Percentiles rank a stretch among this genome's conserved stretches.
These are phyloP conservation scores for Rhynchonycteris naso DNA, from an alignment of 2,797 vertebrate species.

Conservation along the genomic window DNA sequence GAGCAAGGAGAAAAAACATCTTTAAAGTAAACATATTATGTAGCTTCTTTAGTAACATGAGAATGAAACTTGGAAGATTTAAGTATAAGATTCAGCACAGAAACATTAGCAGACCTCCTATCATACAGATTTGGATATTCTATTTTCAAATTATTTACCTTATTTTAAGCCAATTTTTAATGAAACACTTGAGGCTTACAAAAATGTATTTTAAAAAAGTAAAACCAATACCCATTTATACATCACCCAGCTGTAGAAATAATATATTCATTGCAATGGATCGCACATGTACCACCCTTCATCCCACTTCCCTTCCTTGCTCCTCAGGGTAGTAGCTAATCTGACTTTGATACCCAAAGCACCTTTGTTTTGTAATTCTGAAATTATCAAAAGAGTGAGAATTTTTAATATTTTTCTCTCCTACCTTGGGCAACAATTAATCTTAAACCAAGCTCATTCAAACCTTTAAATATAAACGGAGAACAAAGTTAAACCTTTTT, in stretches of 20 bases:
- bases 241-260: neutral
- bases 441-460: neutral
- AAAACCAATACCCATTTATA: neutral
- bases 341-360: neutral
- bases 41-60: constrained; percentile 19
- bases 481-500: neutral
- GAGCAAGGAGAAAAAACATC: neutral
- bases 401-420: neutral
- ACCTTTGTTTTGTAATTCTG: constrained; percentile 23
- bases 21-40: constrained; percentile 3
- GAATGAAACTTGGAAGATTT: constrained; percentile 11
- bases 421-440: neutral
- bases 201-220: neutral
- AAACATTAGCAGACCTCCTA: neutral
- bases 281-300: neutral
- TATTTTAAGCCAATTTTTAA: neutral
- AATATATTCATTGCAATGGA: neutral
- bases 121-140: constrained; percentile 11
- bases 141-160: constrained; percentile 46
- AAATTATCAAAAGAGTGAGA: constrained; percentile 23
- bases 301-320: neutral
- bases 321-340: neutral
- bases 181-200: neutral
- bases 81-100: neutral
- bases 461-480: constrained; percentile 6